Percentiles rank a stretch among this genome's conserved stretches.
These are phyloP conservation scores for Orthosia cruda DNA, from an alignment of 2,888 invertebrate species.

Conservation along the genomic window DNA sequence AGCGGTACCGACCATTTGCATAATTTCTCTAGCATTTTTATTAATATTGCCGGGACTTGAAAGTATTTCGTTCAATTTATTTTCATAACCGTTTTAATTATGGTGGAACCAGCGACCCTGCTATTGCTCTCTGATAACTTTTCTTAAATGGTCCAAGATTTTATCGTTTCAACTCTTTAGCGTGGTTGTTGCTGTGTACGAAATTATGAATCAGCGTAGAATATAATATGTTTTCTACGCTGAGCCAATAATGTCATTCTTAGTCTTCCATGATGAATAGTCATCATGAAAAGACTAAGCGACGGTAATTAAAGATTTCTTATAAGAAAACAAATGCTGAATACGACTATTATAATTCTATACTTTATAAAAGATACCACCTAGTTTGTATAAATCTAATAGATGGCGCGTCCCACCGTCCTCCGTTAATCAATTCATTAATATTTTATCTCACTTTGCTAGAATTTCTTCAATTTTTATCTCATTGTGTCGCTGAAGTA, in stretches of 20 bases:
- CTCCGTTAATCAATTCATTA: constrained; percentile 30
- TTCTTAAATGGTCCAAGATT: constrained; percentile 4
- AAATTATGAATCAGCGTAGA: too few species aligned
- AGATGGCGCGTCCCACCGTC: background rate
- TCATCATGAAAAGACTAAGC: background rate
- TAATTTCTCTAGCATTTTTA: constrained; percentile 58
- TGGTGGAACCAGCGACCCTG: constrained; percentile 10
- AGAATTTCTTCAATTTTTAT: constrained; percentile 48
- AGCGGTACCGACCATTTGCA: constrained; percentile 53
- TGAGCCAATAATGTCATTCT: rapidly evolving
- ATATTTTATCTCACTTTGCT: constrained; percentile 39
- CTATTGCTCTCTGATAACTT: constrained; percentile 15
- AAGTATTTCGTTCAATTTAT: constrained; percentile 54
- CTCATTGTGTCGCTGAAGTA: constrained; percentile 46
- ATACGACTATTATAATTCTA: constrained; percentile 1
- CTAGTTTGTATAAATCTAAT: constrained; percentile 25
- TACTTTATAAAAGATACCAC: constrained; percentile 2
- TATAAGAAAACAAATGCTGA: too few species aligned
- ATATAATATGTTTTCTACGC: too few species aligned
- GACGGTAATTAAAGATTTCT: too few species aligned
- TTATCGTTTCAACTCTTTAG: background rate
- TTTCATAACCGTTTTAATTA: constrained; percentile 52
- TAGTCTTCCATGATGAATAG: background rate
- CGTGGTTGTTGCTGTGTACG: background rate
- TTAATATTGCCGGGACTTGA: constrained; percentile 48